Base-by-base conservation (phyloP, 2,888 invertebrate genomes). In the Cryptosula pallasiana region DNA sequence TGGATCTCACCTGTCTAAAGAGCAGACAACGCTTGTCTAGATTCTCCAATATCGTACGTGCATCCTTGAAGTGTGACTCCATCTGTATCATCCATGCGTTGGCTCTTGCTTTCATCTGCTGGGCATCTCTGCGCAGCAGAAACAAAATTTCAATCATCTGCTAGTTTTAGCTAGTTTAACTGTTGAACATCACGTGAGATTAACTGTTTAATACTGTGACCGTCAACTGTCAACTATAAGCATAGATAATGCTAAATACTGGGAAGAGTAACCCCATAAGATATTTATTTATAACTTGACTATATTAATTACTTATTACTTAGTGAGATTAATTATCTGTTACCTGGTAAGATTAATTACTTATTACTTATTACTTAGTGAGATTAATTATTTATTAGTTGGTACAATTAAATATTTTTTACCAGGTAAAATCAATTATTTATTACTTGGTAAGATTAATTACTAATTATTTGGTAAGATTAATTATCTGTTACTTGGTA, bases 31-130 rank as follows among this genome's bases (percentile, higher is more conserved):
- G 83, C 73, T 85, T 84, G 75, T 87, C 87, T 69, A 89, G 81
- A 76, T 90, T 88, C 71, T 88, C 88, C 69, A 88, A 78, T 2
- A 81, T 74, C 34, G 81, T 79, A 54, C 76, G 76, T 3, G 79
- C 79, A 58, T 77, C 73, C 1, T 76, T 57, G 72, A 81, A 70
- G 71, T 77, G 78, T 57, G 87, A 87, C 78, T 89, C 88, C 82
- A 91, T 86, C 74, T 88, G 86, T n/a, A 90, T 85, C 76, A 89
- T 87, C 90, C 90, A 91, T 9, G 87, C 80, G 1, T 88, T 86
- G 20, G 89, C 87, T 81, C 89, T 86, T 3, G 86, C 76, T 76
- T 86, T 86, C 74, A 86, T 83, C 0, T 79, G 79, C 70, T 88
- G 87, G 32, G 90, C 88, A 80, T 91, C 92, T 79, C 89, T 85